A percentile compares a stretch with the other conserved stretches of the same genome.
Conservation (phyloP, 2,888 invertebrate genomes). For the Eurois occulta region DNA sequence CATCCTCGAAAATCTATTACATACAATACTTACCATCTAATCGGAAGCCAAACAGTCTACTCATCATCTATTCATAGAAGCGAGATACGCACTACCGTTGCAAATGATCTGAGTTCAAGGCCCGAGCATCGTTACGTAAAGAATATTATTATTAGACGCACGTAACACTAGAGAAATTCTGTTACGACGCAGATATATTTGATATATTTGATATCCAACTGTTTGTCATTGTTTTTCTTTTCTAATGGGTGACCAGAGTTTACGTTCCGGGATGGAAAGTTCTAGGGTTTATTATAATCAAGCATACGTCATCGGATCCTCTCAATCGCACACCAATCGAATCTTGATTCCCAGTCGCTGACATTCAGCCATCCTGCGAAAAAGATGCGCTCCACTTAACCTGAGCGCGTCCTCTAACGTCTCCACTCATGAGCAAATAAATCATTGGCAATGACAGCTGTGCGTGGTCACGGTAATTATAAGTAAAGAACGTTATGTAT, state of each 20-base stretch:
- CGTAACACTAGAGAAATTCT: conserved; percentile 55
- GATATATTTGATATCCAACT: conserved; percentile 28
- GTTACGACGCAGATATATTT: conserved; percentile 33
- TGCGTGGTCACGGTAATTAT: neutral
- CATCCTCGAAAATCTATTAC: neutral
- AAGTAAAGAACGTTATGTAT: neutral
- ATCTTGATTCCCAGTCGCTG: neutral
- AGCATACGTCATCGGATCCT: neutral
- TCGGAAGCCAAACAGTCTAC: conserved; percentile 10
- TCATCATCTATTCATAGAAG: conserved; percentile 31
- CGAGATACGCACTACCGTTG: conserved; percentile 29
- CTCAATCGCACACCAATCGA: neutral
- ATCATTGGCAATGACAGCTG: neutral
- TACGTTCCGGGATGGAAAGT: neutral
- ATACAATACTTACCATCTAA: neutral
- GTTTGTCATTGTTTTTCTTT: conserved; percentile 29
- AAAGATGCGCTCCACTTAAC: neutral
- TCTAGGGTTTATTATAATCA: neutral
- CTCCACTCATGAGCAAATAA: neutral
- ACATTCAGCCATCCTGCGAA: neutral
- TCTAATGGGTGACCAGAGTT: neutral
- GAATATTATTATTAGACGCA: conserved; percentile 53
- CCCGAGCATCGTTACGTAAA: conserved; percentile 64
- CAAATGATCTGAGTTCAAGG: conserved; percentile 70
- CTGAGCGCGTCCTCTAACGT: neutral